Percentiles rank a stretch among this genome's conserved stretches.
phyloP scores from a whole-genome alignment of 2,113 vertebrate genomes.

The Psettodes erumei region DNA sequence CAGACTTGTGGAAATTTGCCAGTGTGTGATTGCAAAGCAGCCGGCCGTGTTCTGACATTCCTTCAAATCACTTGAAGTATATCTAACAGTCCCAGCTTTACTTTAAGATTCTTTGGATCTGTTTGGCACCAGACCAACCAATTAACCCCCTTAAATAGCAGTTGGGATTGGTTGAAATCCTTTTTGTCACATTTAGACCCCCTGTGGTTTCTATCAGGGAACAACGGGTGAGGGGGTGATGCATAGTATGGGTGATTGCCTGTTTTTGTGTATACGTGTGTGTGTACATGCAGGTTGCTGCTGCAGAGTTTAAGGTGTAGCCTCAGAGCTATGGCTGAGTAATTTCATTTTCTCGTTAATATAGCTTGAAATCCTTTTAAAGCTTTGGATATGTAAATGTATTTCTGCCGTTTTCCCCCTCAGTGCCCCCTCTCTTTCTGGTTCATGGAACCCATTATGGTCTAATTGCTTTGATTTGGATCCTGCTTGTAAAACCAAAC shows the following conservation, averaged over 20 bases:
- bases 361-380: constrained; percentile 61
- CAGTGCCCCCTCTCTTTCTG: constrained; percentile 76
- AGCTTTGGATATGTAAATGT: constrained; percentile 60
- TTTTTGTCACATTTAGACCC: constrained; percentile 73
- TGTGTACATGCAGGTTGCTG: background rate
- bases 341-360: constrained; percentile 70
- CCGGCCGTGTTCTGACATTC: constrained; percentile 22
- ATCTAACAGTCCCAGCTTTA: constrained; percentile 17
- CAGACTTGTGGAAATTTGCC: constrained; percentile 19
- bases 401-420: constrained; percentile 58
- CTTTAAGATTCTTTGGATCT: constrained; percentile 53
- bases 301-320: constrained; percentile 22
- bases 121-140: constrained; percentile 76
- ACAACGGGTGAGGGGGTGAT: constrained; percentile 30
- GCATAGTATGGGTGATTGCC: background rate
- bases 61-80: constrained; percentile 39
- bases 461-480: constrained; percentile 87
- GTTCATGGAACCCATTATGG: constrained; percentile 83
- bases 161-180: constrained; percentile 74
- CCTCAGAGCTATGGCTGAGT: constrained; percentile 28
- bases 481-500: constrained; percentile 80
- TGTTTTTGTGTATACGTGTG: constrained; percentile 1
- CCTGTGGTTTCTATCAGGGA: constrained; percentile 60
- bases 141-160: constrained; percentile 80
- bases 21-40: constrained; percentile 8